A percentile compares a stretch with the other conserved stretches of the same genome.
These are phyloP conservation scores for Podarcis cretensis DNA, from an alignment of 2,113 vertebrate genomes.

Conservation along the genomic window DNA sequence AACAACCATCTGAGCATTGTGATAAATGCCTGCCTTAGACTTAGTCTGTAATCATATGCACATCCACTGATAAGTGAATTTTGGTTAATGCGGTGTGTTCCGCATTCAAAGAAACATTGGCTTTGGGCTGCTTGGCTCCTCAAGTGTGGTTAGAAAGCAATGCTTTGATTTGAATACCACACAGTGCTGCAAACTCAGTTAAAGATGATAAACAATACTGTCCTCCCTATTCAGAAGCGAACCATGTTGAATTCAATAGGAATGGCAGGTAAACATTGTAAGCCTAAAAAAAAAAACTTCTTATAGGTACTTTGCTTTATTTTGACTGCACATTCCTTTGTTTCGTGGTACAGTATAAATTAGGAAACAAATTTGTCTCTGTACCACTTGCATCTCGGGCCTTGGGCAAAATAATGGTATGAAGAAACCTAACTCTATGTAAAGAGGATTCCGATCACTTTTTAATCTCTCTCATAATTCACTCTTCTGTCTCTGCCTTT, in stretches of 20 bases:
- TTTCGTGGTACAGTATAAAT: background rate
- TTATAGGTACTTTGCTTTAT: background rate
- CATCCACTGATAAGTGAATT: background rate
- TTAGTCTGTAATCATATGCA: background rate
- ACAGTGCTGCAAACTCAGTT: background rate
- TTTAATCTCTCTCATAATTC: constrained; percentile 39
- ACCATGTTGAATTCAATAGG: background rate
- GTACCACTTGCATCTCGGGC: background rate
- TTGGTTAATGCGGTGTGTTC: no score
- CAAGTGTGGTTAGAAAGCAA: background rate
- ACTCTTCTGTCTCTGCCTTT: constrained; percentile 3
- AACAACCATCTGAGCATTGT: no score
- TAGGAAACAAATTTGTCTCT: background rate
- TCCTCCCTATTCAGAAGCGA: background rate
- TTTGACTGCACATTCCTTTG: background rate
- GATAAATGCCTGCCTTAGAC: background rate
- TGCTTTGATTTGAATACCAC: background rate
- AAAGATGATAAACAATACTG: background rate
- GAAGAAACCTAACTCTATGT: background rate
- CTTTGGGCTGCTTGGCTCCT: background rate
- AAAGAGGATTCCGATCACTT: constrained; percentile 9
- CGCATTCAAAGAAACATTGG: background rate
- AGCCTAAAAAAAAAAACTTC: background rate
- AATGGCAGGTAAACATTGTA: background rate
- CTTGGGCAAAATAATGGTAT: background rate